Evolutionary conservation across 2,797 vertebrate species (phyloP).

Genomic region (Gephyroberyx darwinii): DNA sequence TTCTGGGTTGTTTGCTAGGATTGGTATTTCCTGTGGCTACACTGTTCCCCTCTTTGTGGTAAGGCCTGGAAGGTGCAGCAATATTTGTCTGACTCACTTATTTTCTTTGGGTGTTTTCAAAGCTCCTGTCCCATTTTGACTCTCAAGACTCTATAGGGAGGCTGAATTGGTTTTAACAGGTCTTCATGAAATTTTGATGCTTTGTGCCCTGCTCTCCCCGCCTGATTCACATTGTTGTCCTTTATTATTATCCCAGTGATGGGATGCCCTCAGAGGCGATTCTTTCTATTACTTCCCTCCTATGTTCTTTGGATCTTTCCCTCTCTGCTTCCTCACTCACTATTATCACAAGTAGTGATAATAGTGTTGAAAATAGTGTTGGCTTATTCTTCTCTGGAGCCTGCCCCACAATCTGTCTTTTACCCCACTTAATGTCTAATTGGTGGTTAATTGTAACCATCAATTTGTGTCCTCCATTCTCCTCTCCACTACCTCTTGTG

Average conservation of each 20-base stretch:
- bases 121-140: background rate
- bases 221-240: constrained; percentile 46
- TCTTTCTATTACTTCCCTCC: constrained; percentile 69
- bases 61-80: constrained; percentile 1
- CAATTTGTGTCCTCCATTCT: constrained; percentile 69
- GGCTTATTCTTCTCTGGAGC: constrained; percentile 69
- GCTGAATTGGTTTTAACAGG: constrained; percentile 23
- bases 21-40: no score
- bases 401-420: constrained; percentile 50
- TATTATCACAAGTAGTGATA: no score
- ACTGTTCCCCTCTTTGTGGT: background rate
- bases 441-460: no score
- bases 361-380: constrained; percentile 67
- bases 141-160: background rate
- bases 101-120: no score
- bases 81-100: background rate
- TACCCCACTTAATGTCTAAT: constrained; percentile 46
- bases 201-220: constrained; percentile 49
- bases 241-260: constrained; percentile 47
- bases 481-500: constrained; percentile 42
- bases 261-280: constrained; percentile 48
- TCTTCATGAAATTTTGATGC: constrained; percentile 59
- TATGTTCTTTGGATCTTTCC: constrained; percentile 58
- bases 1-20: no score
- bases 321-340: constrained; percentile 64